phyloP scores from a whole-genome alignment of 1,140 invertebrate species.

The Drosophila pruinosa region DNA sequence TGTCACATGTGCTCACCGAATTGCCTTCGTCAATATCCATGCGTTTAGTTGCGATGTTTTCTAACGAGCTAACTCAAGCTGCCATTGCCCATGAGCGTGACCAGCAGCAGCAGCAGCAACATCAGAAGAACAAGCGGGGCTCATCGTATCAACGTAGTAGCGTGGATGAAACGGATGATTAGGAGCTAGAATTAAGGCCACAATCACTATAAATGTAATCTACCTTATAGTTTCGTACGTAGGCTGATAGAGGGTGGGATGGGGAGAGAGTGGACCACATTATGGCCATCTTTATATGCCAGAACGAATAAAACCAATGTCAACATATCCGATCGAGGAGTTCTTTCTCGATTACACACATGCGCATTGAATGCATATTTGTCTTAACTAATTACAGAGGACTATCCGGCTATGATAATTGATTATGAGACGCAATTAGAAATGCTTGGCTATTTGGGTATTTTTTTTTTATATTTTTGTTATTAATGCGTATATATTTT shows the following conservation, averaged over 20 bases:
- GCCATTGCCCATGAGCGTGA: slow-evolving; percentile 24
- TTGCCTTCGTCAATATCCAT: slow-evolving; percentile 62
- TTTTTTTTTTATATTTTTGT: slow-evolving; percentile 12
- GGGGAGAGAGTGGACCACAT: background rate
- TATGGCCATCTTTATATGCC: background rate
- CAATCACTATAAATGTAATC: slow-evolving; percentile 17
- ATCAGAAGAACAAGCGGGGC: background rate
- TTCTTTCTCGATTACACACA: background rate
- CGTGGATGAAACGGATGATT: slow-evolving; percentile 39
- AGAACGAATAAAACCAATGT: slow-evolving; percentile 31
- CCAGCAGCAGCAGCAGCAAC: slow-evolving; percentile 16
- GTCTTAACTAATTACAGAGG: slow-evolving; percentile 31
- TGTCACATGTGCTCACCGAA: slow-evolving; percentile 70
- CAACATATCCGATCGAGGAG: background rate
- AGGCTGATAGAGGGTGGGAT: background rate
- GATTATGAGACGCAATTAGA: slow-evolving; percentile 8
- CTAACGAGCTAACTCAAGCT: slow-evolving; percentile 69
- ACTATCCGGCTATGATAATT: background rate
- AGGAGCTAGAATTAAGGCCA: slow-evolving; percentile 30
- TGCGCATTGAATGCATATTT: slow-evolving; percentile 20
- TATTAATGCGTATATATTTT: slow-evolving; percentile 75
- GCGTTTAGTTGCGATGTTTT: slow-evolving; percentile 75
- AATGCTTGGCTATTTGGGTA: slow-evolving; percentile 7
- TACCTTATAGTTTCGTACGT: slow-evolving; percentile 6
- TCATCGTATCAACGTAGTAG: slow-evolving; percentile 8